Evolutionary conservation across 1,140 invertebrate species (phyloP), one percentile per base, ranked within the genome.

Genomic region (Trichoplusia ni): DNA sequence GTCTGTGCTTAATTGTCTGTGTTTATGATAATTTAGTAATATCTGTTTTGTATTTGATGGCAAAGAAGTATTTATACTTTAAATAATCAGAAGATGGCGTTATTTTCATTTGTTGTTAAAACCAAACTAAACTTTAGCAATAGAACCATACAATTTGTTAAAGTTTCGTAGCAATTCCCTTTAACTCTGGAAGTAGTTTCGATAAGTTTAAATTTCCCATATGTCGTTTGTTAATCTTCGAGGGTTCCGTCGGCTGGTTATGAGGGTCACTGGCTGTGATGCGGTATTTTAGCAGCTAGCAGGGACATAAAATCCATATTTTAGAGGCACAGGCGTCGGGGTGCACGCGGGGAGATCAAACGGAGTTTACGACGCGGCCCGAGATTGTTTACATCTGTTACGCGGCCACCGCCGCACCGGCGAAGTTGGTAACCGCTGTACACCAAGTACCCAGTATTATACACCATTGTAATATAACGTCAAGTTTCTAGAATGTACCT

Each of bases 301-400:
- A 81, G 69, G 69, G 77, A 75, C 79, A 87, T 87, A 88, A 90
- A 88, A 86, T 88, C 75, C 81, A 90, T 88, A 89, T 83, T 88
- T 86, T 82, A 85, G 78, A 84, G 79, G 77, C 78, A 65, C 59
- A 67, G 61, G 66, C 29, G 38, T 35, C 46, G 61, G 61, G 71
- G 71, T 75, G 80, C 37, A 63, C 61, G 74, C 75, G 82, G 81
- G 79, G 71, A 86, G 80, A 89, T 90, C 87, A 90, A 90, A 89
- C 87, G 81, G 77, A 82, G 65, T 90, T 89, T 87, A 89, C 76
- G 83, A 81, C 85, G 77, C 75, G 69, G 80, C 58, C 78, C 79
- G 82, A 82, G 83, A 85, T 84, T 90, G 87, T 90, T 89, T 90
- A 90, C 87, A 89, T 90, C 84, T 90, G 87, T 79, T 84, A 79